Evolutionary conservation across 1,140 invertebrate species (phyloP).

Genomic region (Zaprionus nigranus): DNA sequence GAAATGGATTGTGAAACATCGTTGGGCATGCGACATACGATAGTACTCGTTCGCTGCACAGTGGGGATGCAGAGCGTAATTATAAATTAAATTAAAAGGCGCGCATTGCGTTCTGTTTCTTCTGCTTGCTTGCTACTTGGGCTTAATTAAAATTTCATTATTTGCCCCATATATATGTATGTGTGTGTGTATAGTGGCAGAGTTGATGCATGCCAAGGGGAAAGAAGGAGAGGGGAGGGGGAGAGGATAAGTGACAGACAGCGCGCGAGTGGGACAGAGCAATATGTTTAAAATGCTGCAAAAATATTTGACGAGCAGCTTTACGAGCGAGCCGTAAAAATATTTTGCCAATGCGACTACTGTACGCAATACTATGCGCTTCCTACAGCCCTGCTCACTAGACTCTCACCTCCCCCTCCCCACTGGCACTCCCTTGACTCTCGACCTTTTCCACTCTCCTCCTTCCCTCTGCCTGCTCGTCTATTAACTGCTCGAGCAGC

Average conservation of each 20-base stretch:
- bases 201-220: not conserved
- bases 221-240: not conserved
- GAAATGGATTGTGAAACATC: conserved; percentile 39
- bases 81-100: conserved; percentile 81
- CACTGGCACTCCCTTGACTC: not conserved
- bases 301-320: conserved; percentile 78
- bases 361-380: conserved; percentile 16
- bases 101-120: conserved; percentile 61
- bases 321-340: conserved; percentile 76
- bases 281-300: conserved; percentile 70
- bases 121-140: conserved; percentile 61
- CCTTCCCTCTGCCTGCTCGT: conserved; percentile 4
- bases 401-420: not conserved
- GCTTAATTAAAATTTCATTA: conserved; percentile 81
- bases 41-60: conserved; percentile 18
- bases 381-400: not conserved
- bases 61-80: conserved; percentile 54
- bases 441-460: not conserved
- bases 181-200: not conserved
- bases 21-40: conserved; percentile 1
- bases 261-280: conserved; percentile 3
- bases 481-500: conserved; percentile 59
- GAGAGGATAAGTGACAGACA: not conserved
- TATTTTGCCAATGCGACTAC: conserved; percentile 54
- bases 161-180: conserved; percentile 53